Base-by-base conservation (phyloP, 2,797 vertebrate genomes). In the Dendrocincla tyrannina region DNA sequence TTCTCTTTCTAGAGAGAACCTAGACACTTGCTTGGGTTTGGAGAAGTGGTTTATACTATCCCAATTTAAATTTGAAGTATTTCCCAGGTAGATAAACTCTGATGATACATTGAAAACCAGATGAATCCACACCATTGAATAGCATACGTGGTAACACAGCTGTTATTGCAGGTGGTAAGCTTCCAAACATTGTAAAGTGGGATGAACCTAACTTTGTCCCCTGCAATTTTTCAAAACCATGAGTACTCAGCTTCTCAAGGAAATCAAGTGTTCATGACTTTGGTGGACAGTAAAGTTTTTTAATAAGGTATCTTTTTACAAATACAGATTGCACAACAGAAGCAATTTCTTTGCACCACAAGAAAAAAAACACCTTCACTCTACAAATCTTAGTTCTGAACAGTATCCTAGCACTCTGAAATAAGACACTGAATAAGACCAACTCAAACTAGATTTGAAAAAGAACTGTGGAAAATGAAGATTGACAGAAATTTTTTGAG, bases 71-170 rank as follows among this genome's bases (percentile, higher is more conserved):
- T 11, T 19, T 63, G 47, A 75, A 32, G 39, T 46, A 17, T 72
- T 85, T 79, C n/a, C 33, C n/a, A 59, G 0, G 3, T 19, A 18
- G n/a, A 80, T 89, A 79, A 76, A 22, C 24, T 82, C 39, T 73
- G 27, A 20, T 28, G 20, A 17, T 76, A 11, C 18, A 13, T 0
- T 80, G 73, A 41, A 77, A 93, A 66, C 6, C 7, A 44, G 52
- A 23, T n/a, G 84, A 87, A 81, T 53, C 3, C 19, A 84, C 47
- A 32, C 5, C 18, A 27, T 1, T 46, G 33, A 52, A 80, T 19
- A 60, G 22, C 0, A 0, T 25, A 42, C 18, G 27, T n/a, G 13
- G n/a, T n/a, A 67, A 75, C n/a, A 39, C 4, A 20, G 13, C 9
- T 82, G 9, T 62, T 82, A 20, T 68, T 62, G 11, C 18, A 52